These are phyloP conservation scores for Bursaphelenchus okinawaensis DNA, from an alignment of 2,888 invertebrate genomes.

Conservation along the genomic window DNA sequence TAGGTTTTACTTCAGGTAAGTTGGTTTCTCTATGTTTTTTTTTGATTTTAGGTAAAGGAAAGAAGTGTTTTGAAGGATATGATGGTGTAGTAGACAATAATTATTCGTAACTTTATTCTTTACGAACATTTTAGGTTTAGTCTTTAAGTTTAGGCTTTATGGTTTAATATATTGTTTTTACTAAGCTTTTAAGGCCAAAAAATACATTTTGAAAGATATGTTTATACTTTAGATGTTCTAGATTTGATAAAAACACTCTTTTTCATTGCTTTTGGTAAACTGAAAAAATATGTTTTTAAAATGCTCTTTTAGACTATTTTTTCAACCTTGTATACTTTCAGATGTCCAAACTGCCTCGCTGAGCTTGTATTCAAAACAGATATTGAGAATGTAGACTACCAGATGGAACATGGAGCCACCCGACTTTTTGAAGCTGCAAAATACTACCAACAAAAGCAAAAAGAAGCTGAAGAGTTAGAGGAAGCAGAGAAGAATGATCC, in stretches of 20 bases:
- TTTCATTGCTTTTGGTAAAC: no score
- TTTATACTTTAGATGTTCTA: background rate
- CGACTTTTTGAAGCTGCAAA: conserved; percentile 93
- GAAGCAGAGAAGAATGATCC: conserved; percentile 97
- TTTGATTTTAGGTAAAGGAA: background rate
- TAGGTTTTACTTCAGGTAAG: conserved; percentile 79
- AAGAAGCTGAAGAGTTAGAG: conserved; percentile 80
- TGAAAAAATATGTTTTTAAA: no score
- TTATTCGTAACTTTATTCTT: conserved; percentile 3
- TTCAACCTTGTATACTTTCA: conserved; percentile 19
- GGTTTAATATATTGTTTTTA: no score
- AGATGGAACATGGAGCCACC: conserved; percentile 94
- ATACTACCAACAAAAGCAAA: conserved; percentile 62
- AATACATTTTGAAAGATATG: no score
- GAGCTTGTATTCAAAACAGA: conserved; percentile 99
- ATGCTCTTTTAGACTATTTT: background rate
- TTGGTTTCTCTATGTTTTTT: background rate
- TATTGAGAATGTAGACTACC: conserved; percentile 89
- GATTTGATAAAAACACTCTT: no score
- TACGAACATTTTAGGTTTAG: background rate
- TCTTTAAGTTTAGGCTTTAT: conserved; percentile 3
- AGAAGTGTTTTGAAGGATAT: background rate
- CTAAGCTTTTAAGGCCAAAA: no score
- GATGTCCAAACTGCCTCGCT: conserved; percentile 88
- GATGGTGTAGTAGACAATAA: background rate